Percentiles rank a stretch among this genome's conserved stretches.
phyloP scores from a whole-genome alignment of 1,140 invertebrate genomes.

The Conopomorpha cramerella region DNA sequence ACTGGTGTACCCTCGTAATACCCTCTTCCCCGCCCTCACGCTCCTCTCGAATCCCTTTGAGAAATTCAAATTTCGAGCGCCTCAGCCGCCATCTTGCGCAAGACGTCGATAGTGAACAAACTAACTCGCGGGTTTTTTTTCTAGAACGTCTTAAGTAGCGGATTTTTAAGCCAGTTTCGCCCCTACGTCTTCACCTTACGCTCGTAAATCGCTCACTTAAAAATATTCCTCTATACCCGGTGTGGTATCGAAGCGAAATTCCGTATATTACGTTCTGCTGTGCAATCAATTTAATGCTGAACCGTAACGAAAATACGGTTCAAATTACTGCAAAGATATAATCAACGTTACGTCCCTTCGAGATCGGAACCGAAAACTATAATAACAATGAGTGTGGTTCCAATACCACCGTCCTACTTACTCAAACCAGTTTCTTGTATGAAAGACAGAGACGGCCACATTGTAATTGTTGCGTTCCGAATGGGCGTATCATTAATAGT shows the following conservation, averaged over 20 bases:
- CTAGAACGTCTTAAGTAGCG: conserved; percentile 51
- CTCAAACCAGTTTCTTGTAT: conserved; percentile 3
- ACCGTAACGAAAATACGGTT: conserved; percentile 7
- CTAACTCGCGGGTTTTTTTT: conserved; percentile 43
- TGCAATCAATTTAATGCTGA: background rate
- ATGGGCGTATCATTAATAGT: conserved; percentile 44
- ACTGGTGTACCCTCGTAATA: background rate
- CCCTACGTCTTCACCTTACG: conserved; percentile 44
- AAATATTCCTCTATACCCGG: conserved; percentile 41
- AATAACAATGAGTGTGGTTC: conserved; percentile 40
- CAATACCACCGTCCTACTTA: conserved; percentile 25
- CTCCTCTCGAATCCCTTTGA: conserved; percentile 31
- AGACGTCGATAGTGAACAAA: conserved; percentile 52
- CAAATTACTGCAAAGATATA: background rate
- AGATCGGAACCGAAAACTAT: conserved; percentile 28
- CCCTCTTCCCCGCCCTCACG: background rate
- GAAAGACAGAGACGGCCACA: conserved; percentile 23
- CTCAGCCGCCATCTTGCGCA: conserved; percentile 52
- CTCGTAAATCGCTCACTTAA: conserved; percentile 52
- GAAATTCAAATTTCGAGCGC: conserved; percentile 53
- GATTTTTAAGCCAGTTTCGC: conserved; percentile 54
- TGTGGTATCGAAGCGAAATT: conserved; percentile 10
- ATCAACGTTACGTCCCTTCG: conserved; percentile 12
- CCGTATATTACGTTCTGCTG: background rate
- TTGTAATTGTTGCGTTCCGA: conserved; percentile 10